Evolutionary conservation across 2,888 invertebrate species (phyloP), one percentile per base, ranked within the genome.

Genomic region (Dysmachus trigonus): DNA sequence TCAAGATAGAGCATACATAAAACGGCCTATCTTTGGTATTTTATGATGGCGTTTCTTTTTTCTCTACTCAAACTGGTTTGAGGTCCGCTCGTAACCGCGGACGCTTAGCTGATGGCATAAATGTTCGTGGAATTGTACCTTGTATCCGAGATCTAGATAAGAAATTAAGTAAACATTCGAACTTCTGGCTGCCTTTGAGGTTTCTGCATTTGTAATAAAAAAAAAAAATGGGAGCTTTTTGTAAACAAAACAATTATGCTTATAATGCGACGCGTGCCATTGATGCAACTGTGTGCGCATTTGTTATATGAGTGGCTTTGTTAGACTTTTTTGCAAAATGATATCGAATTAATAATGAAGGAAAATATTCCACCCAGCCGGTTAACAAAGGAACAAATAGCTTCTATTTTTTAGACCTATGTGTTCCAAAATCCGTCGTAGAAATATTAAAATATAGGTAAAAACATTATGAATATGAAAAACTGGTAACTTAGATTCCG

Each of bases 11-110:
- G 81, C 53, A 53, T 33, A n/a, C 31, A 35, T 51, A 51, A 53
- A 51, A 53, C 62, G 81, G 81, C 81, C 31, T 81, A 81, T 81
- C 81, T 81, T 81, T 62, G 81, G 53, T 81, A 81, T 81, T 81
- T 81, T 81, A 81, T 81, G 81, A 81, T 81, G 81, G 81, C 81
- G 81, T 81, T 81, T n/a, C 53, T 81, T 81, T 76, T 76, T 76
- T 76, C 35, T n/a, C 51, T 33, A 41, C 81, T 13, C 47, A 81
- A 81, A 81, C 81, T 81, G 81, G 81, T 81, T 81, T 79, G 18
- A 81, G 53, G 31, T 30, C 31, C 13, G 53, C 62, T 81, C 81
- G 33, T 22, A 81, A 53, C 62, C 53, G 62, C 18, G 35, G 62
- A 53, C 33, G 33, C 8, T 53, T 13, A 8, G 51, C 81, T 81